A percentile compares a stretch with the other conserved stretches of the same genome.
These are phyloP conservation scores for Phenacoccus solenopsis DNA, from an alignment of 1,140 invertebrate species.

Conservation along the genomic window DNA sequence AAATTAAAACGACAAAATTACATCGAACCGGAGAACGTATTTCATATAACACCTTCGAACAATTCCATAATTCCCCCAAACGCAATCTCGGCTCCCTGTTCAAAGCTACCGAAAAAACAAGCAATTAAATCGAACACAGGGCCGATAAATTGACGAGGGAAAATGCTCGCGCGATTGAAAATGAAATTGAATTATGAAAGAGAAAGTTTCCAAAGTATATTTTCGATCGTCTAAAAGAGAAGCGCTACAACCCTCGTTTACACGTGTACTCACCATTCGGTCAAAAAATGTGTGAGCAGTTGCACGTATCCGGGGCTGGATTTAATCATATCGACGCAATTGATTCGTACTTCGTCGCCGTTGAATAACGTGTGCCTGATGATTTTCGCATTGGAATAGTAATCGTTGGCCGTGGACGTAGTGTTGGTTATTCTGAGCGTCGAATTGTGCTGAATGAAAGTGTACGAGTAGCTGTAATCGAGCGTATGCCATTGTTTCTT, in stretches of 20 bases:
- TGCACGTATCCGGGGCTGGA: conserved; percentile 16
- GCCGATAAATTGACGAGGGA: no score
- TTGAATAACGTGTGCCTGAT: not conserved
- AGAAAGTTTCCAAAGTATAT: no score
- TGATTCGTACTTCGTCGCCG: conserved; percentile 7
- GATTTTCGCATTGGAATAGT: not conserved
- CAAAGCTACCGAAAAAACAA: no score
- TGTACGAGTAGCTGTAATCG: conserved; percentile 51
- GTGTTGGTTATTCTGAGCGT: conserved; percentile 46
- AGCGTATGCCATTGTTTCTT: conserved; percentile 55
- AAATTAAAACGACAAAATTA: not conserved
- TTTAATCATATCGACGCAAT: not conserved
- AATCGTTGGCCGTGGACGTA: conserved; percentile 31
- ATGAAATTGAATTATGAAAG: no score
- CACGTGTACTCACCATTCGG: not conserved
- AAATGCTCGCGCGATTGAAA: no score
- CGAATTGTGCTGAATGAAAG: conserved; percentile 49
- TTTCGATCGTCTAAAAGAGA: no score
- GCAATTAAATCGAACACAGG: no score
- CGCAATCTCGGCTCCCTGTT: no score
- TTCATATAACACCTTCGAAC: no score
- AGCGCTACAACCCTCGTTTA: no score
- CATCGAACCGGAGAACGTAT: no score
- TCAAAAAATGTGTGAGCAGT: conserved; percentile 31
- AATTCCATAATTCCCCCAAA: no score